phyloP scores from a whole-genome alignment of 2,113 vertebrate species.

The Notarius lentiginosus region DNA sequence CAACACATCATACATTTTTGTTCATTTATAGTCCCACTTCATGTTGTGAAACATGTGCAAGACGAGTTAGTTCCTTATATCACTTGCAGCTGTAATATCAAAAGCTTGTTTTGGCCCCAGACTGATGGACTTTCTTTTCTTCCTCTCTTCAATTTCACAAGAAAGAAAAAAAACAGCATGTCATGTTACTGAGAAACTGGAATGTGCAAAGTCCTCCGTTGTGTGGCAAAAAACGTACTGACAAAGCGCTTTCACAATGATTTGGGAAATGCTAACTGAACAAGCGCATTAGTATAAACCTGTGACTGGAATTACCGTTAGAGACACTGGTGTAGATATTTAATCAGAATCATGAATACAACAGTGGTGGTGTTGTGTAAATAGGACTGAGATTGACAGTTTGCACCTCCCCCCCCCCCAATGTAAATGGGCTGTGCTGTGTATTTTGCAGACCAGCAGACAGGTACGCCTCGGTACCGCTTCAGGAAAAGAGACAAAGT shows the following conservation, averaged over 20 bases:
- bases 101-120: not conserved
- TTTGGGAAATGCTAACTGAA: not conserved
- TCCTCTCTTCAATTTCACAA: not conserved
- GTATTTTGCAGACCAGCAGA: slow-evolving; percentile 71
- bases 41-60: not conserved
- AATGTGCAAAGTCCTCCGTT: not conserved
- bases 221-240: not conserved
- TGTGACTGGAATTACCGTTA: not conserved
- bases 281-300: not conserved
- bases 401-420: too few relatives aligned
- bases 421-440: not conserved
- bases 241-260: not conserved
- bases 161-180: not conserved
- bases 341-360: not conserved
- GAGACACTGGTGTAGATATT: not conserved
- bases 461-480: slow-evolving; percentile 82
- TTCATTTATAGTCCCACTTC: not conserved
- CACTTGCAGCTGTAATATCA: not conserved
- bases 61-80: not conserved
- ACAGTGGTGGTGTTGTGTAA: not conserved
- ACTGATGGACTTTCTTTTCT: not conserved
- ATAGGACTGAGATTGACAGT: not conserved
- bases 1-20: not conserved
- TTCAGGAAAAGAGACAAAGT: slow-evolving; percentile 94
- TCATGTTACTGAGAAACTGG: not conserved